A percentile compares a stretch with the other conserved stretches of the same genome.
Conservation (phyloP, 1,140 invertebrate genomes). For the Calephelis virginiensis region DNA sequence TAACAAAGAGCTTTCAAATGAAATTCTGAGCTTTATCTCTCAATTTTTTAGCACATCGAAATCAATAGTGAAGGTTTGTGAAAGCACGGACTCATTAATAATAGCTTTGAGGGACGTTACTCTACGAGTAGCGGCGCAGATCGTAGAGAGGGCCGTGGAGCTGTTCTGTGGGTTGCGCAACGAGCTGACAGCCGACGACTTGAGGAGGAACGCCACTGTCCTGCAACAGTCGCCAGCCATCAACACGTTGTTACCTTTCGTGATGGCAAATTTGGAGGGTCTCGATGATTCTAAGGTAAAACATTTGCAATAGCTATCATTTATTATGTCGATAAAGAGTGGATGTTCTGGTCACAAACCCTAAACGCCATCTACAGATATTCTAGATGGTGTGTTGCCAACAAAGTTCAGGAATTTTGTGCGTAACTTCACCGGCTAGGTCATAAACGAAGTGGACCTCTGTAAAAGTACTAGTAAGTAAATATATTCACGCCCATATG, state of each 20-base stretch:
- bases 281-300: slow-evolving; percentile 67
- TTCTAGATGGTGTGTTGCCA: too few species aligned
- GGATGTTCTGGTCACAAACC: too few species aligned
- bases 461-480: too few species aligned
- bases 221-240: slow-evolving; percentile 56
- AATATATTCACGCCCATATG: too few species aligned
- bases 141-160: slow-evolving; percentile 50
- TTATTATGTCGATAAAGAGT: too few species aligned
- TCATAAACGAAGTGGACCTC: too few species aligned
- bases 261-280: slow-evolving; percentile 56
- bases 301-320: too few species aligned
- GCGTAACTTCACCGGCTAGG: too few species aligned
- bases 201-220: slow-evolving; percentile 45
- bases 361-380: too few species aligned
- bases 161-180: slow-evolving; percentile 50
- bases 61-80: slow-evolving; percentile 30
- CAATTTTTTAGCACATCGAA: slow-evolving; percentile 40
- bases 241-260: slow-evolving; percentile 58
- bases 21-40: not conserved
- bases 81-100: slow-evolving; percentile 42
- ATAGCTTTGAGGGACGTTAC: slow-evolving; percentile 45
- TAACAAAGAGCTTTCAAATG: not conserved
- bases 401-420: too few species aligned
- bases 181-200: slow-evolving; percentile 54
- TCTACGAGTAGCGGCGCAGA: slow-evolving; percentile 44